Percentiles rank a stretch among this genome's conserved stretches.
Conservation (phyloP, 2,113 vertebrate species). For the Apodemus sylvaticus region DNA sequence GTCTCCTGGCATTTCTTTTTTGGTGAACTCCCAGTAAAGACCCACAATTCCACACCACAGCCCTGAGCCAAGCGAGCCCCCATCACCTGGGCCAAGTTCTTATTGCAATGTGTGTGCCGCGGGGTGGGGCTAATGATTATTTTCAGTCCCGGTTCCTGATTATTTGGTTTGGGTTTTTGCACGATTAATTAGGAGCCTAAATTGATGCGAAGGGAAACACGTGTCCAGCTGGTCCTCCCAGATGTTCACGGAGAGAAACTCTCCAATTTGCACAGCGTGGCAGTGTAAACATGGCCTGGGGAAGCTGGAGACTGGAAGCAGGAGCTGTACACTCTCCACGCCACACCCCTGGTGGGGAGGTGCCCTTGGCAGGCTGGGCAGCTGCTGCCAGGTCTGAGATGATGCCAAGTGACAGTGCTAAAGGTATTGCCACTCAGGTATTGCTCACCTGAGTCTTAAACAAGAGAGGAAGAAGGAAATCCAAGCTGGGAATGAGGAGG, state of each 20-base stretch:
- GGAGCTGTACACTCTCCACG: background rate
- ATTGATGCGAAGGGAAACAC: constrained; percentile 74
- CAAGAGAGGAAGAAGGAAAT: background rate
- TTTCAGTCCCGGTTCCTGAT: constrained; percentile 70
- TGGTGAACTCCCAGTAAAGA: background rate
- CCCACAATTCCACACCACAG: background rate
- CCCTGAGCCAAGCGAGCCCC: constrained; percentile 10
- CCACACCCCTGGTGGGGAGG: background rate
- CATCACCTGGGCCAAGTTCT: constrained; percentile 68
- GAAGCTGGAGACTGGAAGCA: background rate
- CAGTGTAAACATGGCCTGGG: constrained; percentile 57
- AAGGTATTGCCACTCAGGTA: fast-evolving
- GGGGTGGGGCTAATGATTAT: constrained; percentile 69
- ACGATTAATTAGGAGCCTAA: constrained; percentile 76
- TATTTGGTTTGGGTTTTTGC: constrained; percentile 71
- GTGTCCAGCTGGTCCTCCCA: constrained; percentile 77
- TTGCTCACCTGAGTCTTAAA: background rate
- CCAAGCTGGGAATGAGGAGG: background rate
- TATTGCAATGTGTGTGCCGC: constrained; percentile 53
- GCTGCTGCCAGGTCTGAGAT: background rate
- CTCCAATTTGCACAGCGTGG: constrained; percentile 63
- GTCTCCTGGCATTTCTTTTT: background rate
- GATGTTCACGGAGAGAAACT: constrained; percentile 75
- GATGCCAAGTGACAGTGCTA: fast-evolving
- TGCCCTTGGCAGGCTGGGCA: background rate